Conservation (phyloP, 2,888 invertebrate species). For the Pasiphila rectangulata region DNA sequence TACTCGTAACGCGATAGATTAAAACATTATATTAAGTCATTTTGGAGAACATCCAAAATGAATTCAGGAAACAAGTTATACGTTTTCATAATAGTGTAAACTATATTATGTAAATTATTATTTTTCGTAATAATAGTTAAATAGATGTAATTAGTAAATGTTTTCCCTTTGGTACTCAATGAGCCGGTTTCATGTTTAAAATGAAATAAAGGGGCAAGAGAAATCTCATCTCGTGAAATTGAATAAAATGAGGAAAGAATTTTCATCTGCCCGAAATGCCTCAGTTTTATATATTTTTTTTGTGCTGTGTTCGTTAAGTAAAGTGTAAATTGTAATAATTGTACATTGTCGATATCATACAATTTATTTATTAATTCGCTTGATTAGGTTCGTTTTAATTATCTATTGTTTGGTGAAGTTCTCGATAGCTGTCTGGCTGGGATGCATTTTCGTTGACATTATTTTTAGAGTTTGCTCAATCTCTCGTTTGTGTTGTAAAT, state of each 20-base stretch:
- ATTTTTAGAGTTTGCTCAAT: conserved; percentile 68
- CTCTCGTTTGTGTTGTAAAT: conserved; percentile 64
- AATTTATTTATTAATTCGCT: conserved; percentile 79
- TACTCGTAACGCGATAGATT: conserved; percentile 73
- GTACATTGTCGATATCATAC: conserved; percentile 78
- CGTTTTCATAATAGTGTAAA: conserved; percentile 74
- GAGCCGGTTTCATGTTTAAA: conserved; percentile 63
- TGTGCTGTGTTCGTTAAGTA: conserved; percentile 80
- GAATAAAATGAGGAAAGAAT: conserved; percentile 1
- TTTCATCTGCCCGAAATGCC: conserved; percentile 26
- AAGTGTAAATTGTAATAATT: conserved; percentile 78
- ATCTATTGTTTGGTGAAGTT: conserved; percentile 56
- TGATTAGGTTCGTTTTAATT: conserved; percentile 64
- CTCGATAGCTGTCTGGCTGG: conserved; percentile 69
- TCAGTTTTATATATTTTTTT: conserved; percentile 50
- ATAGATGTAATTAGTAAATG: conserved; percentile 73
- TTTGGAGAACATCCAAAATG: conserved; percentile 50
- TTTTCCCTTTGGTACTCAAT: conserved; percentile 67
- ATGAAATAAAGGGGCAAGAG: conserved; percentile 16
- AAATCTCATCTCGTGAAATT: conserved; percentile 1
- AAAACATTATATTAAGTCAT: conserved; percentile 57
- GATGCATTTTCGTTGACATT: conserved; percentile 60
- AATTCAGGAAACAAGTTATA: conserved; percentile 75
- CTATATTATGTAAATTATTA: conserved; percentile 72
- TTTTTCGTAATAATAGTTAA: conserved; percentile 60